These are phyloP conservation scores for Lycophotia porphyrea DNA, from an alignment of 2,888 invertebrate species.

Conservation along the genomic window DNA sequence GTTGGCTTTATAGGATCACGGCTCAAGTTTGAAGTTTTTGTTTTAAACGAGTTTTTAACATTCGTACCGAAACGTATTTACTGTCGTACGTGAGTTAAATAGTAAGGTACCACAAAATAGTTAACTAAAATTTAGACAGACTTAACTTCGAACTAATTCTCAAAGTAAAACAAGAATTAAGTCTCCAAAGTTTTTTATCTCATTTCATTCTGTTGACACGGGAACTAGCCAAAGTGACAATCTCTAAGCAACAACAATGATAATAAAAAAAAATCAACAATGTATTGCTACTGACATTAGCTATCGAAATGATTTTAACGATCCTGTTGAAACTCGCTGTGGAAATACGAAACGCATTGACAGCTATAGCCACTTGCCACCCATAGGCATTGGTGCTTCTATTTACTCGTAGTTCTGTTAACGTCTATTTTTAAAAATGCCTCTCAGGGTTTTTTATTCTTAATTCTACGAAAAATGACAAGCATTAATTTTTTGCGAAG, in stretches of 20 bases:
- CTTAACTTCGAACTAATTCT: not conserved
- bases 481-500: constrained; percentile 38
- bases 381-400: not conserved
- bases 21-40: constrained; percentile 34
- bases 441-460: constrained; percentile 1
- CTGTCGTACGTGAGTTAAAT: constrained; percentile 10
- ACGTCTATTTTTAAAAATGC: not conserved
- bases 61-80: constrained; percentile 15
- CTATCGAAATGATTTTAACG: not conserved
- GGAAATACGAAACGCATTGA: not conserved
- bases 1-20: constrained; percentile 25
- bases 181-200: not conserved
- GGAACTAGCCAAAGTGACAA: not conserved
- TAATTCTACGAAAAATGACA: constrained; percentile 37
- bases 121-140: not conserved
- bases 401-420: not conserved
- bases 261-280: not conserved
- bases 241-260: not conserved
- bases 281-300: not conserved
- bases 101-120: not conserved
- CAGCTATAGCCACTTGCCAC: not conserved
- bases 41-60: constrained; percentile 8
- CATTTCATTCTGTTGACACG: not conserved
- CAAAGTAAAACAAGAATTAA: not conserved
- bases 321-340: not conserved